These are phyloP conservation scores for Synchiropus splendidus DNA, from an alignment of 2,113 vertebrate species.

Conservation along the genomic window DNA sequence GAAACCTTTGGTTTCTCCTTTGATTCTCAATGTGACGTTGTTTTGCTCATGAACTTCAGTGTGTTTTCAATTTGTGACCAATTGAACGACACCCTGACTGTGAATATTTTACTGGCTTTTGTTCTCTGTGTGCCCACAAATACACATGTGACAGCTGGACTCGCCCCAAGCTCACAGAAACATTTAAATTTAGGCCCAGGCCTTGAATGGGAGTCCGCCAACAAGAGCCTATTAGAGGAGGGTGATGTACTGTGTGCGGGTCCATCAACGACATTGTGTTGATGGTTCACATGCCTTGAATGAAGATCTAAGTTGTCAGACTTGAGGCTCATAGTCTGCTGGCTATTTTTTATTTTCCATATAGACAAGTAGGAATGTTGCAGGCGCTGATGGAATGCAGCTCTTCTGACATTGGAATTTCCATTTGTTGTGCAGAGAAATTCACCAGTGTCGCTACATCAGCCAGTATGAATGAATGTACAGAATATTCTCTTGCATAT, in stretches of 20 bases:
- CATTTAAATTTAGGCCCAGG: conserved; percentile 49
- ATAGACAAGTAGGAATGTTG: conserved; percentile 39
- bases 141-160: conserved; percentile 54
- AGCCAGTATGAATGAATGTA: too few species aligned
- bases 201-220: conserved; percentile 28
- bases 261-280: conserved; percentile 14
- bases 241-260: conserved; percentile 6
- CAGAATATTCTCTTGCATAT: too few species aligned
- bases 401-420: conserved; percentile 34
- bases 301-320: neutral
- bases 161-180: conserved; percentile 23
- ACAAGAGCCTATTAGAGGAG: conserved; percentile 2
- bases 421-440: conserved; percentile 27
- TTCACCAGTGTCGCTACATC: conserved; percentile 8
- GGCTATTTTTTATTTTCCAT: conserved; percentile 26
- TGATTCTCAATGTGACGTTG: too few species aligned
- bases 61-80: too few species aligned
- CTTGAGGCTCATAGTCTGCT: conserved; percentile 19
- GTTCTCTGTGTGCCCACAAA: conserved; percentile 43
- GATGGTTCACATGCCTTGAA: too few species aligned
- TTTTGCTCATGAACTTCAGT: too few species aligned
- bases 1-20: too few species aligned
- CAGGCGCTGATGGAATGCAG: conserved; percentile 31
- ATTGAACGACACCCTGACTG: too few species aligned
- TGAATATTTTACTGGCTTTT: too few species aligned